Evolutionary conservation across 2,888 invertebrate species (phyloP).

Genomic region (Andrena trimmerana): DNA sequence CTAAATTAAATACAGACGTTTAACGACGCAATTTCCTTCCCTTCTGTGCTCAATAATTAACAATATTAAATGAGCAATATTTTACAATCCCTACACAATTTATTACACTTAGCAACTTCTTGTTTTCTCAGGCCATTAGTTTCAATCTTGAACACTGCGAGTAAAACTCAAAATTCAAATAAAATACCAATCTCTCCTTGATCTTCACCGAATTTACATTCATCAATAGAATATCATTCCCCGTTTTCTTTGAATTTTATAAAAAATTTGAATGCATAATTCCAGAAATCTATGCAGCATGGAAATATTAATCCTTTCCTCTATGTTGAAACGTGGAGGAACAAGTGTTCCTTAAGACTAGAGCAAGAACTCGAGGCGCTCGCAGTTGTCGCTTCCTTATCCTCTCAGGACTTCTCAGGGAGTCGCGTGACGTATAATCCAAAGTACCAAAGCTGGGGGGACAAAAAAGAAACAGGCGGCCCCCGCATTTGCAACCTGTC

Average conservation of each 20-base stretch:
- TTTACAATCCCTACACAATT: not conserved
- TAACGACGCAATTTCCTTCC: not conserved
- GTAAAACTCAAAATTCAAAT: not conserved
- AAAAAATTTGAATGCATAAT: not conserved
- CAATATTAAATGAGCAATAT: not conserved
- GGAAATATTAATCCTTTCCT: not conserved
- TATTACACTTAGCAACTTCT: not conserved
- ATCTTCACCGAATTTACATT: not conserved
- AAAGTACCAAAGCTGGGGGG: conserved; percentile 2
- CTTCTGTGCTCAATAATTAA: not conserved
- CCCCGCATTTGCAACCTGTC: conserved; percentile 63
- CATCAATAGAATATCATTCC: not conserved
- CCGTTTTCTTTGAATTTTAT: not conserved
- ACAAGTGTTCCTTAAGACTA: not conserved
- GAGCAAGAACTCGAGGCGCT: not conserved
- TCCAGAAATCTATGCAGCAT: not conserved
- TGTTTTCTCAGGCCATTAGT: not conserved
- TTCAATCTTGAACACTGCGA: not conserved
- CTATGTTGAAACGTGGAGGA: too few relatives aligned
- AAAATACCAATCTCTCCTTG: not conserved
- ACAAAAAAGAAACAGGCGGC: conserved; percentile 35
- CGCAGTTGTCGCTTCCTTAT: conserved; percentile 52
- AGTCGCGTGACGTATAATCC: conserved; percentile 56
- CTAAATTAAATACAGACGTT: not conserved
- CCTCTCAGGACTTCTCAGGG: conserved; percentile 12